Evolutionary conservation across 2,797 vertebrate species (phyloP).

Genomic region (Halcyon leucocephala): DNA sequence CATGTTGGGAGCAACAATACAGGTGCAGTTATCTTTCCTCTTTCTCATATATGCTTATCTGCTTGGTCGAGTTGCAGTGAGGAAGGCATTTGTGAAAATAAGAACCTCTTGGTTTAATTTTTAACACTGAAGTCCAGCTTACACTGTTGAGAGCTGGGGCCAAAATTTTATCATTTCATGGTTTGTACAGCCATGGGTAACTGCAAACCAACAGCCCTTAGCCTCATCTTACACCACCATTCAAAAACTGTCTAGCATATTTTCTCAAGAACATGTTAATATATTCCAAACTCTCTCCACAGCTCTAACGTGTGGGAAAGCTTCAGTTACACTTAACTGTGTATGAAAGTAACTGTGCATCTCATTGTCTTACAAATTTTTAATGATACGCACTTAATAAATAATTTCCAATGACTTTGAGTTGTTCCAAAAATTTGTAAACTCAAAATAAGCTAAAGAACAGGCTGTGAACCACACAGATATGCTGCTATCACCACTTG

Average conservation of each 20-base stretch:
- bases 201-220: neutral
- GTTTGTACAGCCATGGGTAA: neutral
- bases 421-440: neutral
- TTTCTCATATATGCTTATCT: neutral
- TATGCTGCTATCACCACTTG: neutral
- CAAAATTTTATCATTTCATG: neutral
- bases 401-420: neutral
- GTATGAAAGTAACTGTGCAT: neutral
- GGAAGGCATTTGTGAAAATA: neutral
- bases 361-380: neutral
- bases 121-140: neutral
- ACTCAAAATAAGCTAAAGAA: neutral
- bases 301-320: neutral
- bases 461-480: neutral
- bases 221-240: neutral
- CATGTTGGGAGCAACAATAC: neutral
- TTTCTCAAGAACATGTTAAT: neutral
- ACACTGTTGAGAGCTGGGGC: neutral
- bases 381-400: neutral
- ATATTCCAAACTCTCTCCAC: neutral
- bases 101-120: neutral
- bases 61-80: neutral
- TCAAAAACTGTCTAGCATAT: neutral
- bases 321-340: neutral
- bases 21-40: neutral